Conservation (phyloP, 2,888 invertebrate species). For the Eupithecia insigniata region DNA sequence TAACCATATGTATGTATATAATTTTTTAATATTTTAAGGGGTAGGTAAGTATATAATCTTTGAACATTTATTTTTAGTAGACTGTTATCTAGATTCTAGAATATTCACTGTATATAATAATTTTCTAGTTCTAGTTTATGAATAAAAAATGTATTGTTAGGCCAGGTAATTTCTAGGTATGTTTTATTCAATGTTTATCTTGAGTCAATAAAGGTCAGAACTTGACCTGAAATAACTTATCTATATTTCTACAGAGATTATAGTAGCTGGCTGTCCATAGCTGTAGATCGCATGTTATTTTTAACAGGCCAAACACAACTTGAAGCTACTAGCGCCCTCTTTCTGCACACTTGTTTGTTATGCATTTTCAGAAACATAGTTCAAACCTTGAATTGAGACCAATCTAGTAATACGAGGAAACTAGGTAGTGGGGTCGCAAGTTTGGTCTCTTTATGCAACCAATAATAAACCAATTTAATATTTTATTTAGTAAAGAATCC, state of each 20-base stretch:
- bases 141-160: background rate
- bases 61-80: background rate
- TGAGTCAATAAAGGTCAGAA: constrained; percentile 27
- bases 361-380: constrained; percentile 45
- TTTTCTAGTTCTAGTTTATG: background rate
- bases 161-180: constrained; percentile 30
- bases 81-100: background rate
- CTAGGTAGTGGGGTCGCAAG: constrained; percentile 1
- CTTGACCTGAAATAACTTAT: constrained; percentile 29
- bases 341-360: constrained; percentile 40
- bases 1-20: background rate
- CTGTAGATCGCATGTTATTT: constrained; percentile 26
- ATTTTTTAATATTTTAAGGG: background rate
- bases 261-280: constrained; percentile 2
- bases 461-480: background rate
- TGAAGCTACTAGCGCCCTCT: constrained; percentile 60
- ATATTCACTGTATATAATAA: background rate
- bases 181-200: constrained; percentile 30
- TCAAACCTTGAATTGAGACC: constrained; percentile 52
- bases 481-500: background rate
- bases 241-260: constrained; percentile 28
- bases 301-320: constrained; percentile 43
- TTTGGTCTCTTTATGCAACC: constrained; percentile 2
- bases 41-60: background rate
- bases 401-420: constrained; percentile 42